These are phyloP conservation scores for Cyclophora albipunctata DNA, from an alignment of 2,888 invertebrate genomes.

Conservation along the genomic window DNA sequence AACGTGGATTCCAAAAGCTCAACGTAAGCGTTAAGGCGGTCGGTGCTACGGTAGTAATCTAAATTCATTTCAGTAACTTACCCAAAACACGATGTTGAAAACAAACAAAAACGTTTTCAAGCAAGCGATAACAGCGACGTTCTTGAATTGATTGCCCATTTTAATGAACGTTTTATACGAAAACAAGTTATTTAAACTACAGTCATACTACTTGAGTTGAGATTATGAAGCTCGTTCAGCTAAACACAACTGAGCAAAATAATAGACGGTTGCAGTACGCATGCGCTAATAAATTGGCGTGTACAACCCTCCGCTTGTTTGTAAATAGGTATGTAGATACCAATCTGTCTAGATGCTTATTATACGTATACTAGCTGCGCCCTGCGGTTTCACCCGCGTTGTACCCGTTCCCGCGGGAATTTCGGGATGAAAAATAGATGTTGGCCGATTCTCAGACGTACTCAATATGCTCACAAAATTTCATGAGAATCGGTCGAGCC, in stretches of 20 bases:
- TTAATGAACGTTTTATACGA: not conserved
- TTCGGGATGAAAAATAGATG: no score
- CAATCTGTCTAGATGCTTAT: not conserved
- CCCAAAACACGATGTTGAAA: conserved; percentile 89
- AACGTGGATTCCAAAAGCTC: not conserved
- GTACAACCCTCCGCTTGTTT: conserved; percentile 27
- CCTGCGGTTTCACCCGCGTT: no score
- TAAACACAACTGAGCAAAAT: conserved; percentile 1
- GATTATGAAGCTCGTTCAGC: not conserved
- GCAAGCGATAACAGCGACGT: conserved; percentile 83
- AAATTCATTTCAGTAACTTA: conserved; percentile 57
- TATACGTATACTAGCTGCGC: no score
- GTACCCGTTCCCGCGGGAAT: no score
- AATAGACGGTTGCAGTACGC: conserved; percentile 27
- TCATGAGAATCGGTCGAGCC: no score
- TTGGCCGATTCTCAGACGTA: no score
- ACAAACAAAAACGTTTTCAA: conserved; percentile 86
- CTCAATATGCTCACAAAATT: no score
- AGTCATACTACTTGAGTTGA: not conserved
- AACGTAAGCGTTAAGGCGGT: not conserved
- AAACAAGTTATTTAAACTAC: not conserved
- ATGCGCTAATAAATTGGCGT: conserved; percentile 52
- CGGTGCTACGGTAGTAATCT: not conserved
- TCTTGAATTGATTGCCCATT: conserved; percentile 84
- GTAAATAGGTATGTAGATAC: conserved; percentile 35